Evolutionary conservation across 2,797 vertebrate genomes (phyloP), one percentile per base, ranked within the genome.

Genomic region (Peromyscus melanophrys): DNA sequence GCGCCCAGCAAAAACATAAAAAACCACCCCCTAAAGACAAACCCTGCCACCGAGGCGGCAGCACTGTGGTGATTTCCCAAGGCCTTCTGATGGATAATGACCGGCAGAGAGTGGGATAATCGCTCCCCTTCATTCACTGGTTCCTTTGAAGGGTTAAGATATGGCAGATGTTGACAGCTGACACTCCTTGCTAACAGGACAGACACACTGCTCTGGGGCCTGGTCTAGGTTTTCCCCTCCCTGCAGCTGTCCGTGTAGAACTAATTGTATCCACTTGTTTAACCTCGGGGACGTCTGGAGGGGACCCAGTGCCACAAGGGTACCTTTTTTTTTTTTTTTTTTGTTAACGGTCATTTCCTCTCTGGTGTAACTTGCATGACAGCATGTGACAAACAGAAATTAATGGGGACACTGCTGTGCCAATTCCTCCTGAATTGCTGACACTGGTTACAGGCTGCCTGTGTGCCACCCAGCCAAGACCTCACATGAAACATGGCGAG

Each of bases 401-500:
- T 98, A 98, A 99, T 99, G 99, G 98, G 98, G 98, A 98, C 98
- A 98, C 98, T 98, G 98, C 98, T 99, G 98, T 99, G 98, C 99
- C 99, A 99, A 99, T 99, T 98, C 98, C 98, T 98, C 98, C 98
- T 98, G 98, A 99, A 99, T 99, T 98, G 98, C 98, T 98, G 98
- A 99, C 99, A 99, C 98, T 98, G 98, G 98, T 98, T 99, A 99
- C 99, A 98, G 98, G 98, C 99, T 98, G 98, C 98, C 98, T 99
- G 98, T 98, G 98, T 98, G 99, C 98, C 98, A 98, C 99, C 98
- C 98, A 99, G 99, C 99, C 99, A 99, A 99, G 99, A 99, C 99
- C 99, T 99, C 99, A 99, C 99, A 99, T 99, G 99, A 99, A 99
- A 99, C 97, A 99, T 99, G 99, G 99, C 99, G 98, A 99, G 97